Evolutionary conservation across 2,888 invertebrate genomes (phyloP), one percentile per base, ranked within the genome.

Genomic region (Nezara viridula): DNA sequence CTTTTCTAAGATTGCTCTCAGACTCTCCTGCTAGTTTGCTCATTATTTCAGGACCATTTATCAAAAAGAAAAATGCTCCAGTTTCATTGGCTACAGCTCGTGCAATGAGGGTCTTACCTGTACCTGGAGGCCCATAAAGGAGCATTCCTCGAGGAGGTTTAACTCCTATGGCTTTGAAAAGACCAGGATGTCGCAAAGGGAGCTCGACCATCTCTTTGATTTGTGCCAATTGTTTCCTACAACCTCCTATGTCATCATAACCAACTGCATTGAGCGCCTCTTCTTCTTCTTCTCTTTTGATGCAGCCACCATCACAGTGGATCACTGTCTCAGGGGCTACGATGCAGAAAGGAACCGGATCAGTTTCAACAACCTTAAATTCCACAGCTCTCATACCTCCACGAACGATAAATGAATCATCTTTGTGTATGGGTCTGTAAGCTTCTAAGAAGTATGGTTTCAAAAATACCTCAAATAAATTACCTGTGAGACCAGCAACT

Each of bases 121-220:
- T 98, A 90, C 97, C 97, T 0, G 99, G 99, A 10, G 97, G 97
- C 6, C 99, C 99, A 93, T 98, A 99, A 93, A 99, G 95, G 90
- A 99, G 95, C 92, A 99, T 99, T 91, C 99, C 99, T 91, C 99
- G 95, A 19, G 99, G 99, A 77, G 99, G 99, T 94, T 99, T 99
- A 1, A 99, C 99, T 90, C 99, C 99, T 92, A 99, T 99, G 9
- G 99, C 98, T 94, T 99, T 99, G 94, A 99, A 99, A 24, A 99
- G 95, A 91, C 98, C 98, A 24, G 99, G 99, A 94, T 99, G 99
- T 89, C 99, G 95, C 90, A 99, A 94, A 0, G 99, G 99, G 91
- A 99, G 93, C 93, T 99, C 99, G 90, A 99, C 99, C 99, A 99
- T 99, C 94, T 99, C 99, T 94, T 99, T 99, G 93, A 99, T 99